These are phyloP conservation scores for Pseudopodoces humilis DNA, from an alignment of 2,113 vertebrate species.

Conservation along the genomic window DNA sequence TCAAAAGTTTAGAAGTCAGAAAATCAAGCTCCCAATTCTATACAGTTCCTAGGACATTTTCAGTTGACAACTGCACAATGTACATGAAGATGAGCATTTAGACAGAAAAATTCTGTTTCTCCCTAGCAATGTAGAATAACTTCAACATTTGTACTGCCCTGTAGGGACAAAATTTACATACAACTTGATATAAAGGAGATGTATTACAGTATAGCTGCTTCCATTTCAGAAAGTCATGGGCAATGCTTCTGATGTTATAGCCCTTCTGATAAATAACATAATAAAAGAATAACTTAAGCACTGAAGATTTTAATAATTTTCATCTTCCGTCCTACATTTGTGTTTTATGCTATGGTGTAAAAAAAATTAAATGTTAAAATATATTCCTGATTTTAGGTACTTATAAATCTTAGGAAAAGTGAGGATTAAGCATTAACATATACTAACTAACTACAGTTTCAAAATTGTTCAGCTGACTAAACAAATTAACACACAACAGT, in stretches of 20 bases:
- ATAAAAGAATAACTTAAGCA: not conserved
- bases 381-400: not conserved
- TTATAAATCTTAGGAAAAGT: not conserved
- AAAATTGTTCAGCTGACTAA: not conserved
- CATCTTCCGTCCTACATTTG: not conserved
- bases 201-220: not conserved
- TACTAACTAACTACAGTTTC: not conserved
- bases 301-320: not conserved
- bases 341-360: not conserved
- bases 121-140: not conserved
- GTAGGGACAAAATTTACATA: not conserved
- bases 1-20: not conserved
- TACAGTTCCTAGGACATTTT: not conserved
- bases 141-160: not conserved
- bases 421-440: not conserved
- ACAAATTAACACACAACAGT: not conserved
- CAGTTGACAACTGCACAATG: not conserved
- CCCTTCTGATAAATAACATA: not conserved
- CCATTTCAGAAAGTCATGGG: not conserved
- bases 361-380: not conserved
- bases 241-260: not conserved
- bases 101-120: not conserved
- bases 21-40: not conserved
- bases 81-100: not conserved
- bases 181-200: not conserved